Base-by-base conservation (phyloP, 2,113 vertebrate genomes). In the Anolis carolinensis region DNA sequence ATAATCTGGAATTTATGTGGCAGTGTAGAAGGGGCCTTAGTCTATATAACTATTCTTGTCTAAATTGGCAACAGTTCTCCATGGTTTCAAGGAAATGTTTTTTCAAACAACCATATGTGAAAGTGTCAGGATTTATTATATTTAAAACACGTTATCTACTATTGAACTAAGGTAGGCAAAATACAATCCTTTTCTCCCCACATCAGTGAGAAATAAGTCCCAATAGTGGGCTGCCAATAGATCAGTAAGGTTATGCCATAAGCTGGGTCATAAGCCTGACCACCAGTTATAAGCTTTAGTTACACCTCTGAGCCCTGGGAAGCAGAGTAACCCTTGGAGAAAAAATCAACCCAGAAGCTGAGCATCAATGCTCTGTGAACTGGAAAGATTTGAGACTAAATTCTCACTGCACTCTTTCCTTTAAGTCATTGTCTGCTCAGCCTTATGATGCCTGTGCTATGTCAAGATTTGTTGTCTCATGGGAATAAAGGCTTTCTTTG, bases 401-500 rank as follows among this genome's bases (percentile, higher is more conserved):
- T 62, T 65, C 32, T 71, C 4, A 48, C 52, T 79, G 30, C 52
- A 86, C n/a, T 32, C 25, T 86, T 72, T 62, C 25, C 59, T 86
- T 79, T 44, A 86, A 72, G 50, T 62, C 34, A 52, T 30, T 74
- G 55, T 81, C 30, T 81, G 30, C 14, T 63, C 30, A 50, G 36
- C 77, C 78, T 74, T 50, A 65, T 16, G 21, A 50, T 30, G 63
- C 27, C 23, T 86, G n/a, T 74, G 34, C 55, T 50, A 39, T 86
- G 52, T 86, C 55, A 86, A 52, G 70, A 81, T 74, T 63, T 86
- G 32, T 80, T 73, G 77, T 63, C 84, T 63, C 20, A 6, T n/a
- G 62, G 71, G 67, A 23, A 87, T 93, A 86, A n/a, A 83, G 73
- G 72, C 13, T 90, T 83, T 74, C 6, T 13, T 82, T 91, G 7